Conservation (phyloP, 2,113 vertebrate species). For the Geothlypis trichas region DNA sequence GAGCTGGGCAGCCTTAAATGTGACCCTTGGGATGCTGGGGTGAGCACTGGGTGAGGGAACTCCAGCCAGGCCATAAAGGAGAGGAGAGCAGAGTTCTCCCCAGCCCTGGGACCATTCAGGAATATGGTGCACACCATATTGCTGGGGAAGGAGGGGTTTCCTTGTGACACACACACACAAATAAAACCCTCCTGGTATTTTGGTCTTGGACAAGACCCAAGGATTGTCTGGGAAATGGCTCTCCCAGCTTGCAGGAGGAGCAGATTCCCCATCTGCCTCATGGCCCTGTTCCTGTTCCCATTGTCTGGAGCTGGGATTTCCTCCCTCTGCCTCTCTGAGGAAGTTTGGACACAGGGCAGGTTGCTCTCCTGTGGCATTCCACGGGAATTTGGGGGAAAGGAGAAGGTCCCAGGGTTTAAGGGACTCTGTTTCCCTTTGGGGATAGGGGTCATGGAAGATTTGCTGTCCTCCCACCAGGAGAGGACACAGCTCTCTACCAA, state of each 20-base stretch:
- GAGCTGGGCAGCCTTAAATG: not conserved
- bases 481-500: not conserved
- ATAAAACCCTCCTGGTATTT: not conserved
- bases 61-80: not conserved
- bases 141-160: not conserved
- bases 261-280: fast-evolving
- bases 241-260: not conserved
- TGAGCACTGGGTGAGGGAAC: not conserved
- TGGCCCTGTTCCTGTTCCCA: not conserved
- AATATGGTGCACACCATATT: fast-evolving
- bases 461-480: not conserved
- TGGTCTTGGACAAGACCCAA: not conserved
- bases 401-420: not conserved
- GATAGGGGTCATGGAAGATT: too few species aligned
- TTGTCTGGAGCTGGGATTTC: not conserved
- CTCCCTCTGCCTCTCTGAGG: not conserved
- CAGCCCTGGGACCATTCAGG: not conserved
- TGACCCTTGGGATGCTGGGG: not conserved
- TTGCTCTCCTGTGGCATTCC: constrained; percentile 19
- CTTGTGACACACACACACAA: not conserved
- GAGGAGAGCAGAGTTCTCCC: not conserved
- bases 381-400: not conserved
- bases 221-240: not conserved
- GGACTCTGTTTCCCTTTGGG: not conserved
- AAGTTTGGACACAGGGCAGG: not conserved